phyloP scores from a whole-genome alignment of 1,140 invertebrate species.

The Drosophila seguyi region DNA sequence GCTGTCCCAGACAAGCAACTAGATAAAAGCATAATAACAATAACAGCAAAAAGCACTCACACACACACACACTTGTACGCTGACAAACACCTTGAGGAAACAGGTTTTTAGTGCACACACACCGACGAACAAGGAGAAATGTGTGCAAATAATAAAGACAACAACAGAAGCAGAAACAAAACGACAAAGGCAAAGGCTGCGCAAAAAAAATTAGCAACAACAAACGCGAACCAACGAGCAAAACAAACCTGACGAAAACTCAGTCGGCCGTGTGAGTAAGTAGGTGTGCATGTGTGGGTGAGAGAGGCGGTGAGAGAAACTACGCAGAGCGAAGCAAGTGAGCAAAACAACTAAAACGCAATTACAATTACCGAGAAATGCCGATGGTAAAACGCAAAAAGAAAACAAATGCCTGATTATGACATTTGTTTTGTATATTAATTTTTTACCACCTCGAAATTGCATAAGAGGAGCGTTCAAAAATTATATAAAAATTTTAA shows the following conservation, averaged over 20 bases:
- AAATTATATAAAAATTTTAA: slow-evolving; percentile 20
- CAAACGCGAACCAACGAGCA: slow-evolving; percentile 67
- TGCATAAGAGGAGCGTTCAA: slow-evolving; percentile 21
- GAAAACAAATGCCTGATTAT: slow-evolving; percentile 12
- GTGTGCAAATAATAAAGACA: slow-evolving; percentile 52
- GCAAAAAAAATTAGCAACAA: slow-evolving; percentile 49
- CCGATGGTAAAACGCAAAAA: slow-evolving; percentile 19
- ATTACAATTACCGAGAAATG: slow-evolving; percentile 51
- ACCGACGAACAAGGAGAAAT: slow-evolving; percentile 49
- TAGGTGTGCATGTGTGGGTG: slow-evolving; percentile 8
- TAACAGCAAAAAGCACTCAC: slow-evolving; percentile 17
- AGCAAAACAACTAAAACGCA: slow-evolving; percentile 82
- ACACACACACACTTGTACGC: slow-evolving; percentile 1
- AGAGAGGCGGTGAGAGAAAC: slow-evolving; percentile 32
- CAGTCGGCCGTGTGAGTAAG: slow-evolving; percentile 4
- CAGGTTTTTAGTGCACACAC: slow-evolving; percentile 65
- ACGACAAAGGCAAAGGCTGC: slow-evolving; percentile 46
- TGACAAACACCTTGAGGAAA: slow-evolving; percentile 53
- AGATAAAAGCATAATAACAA: slow-evolving; percentile 42
- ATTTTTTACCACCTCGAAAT: slow-evolving; percentile 13
- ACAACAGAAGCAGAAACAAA: slow-evolving; percentile 19
- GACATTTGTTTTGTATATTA: slow-evolving; percentile 30
- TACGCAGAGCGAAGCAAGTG: slow-evolving; percentile 70
- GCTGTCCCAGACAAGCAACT: slow-evolving; percentile 59
- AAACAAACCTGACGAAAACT: slow-evolving; percentile 67